Conservation (phyloP, 2,797 vertebrate genomes). For the Sphaeramia orbicularis region DNA sequence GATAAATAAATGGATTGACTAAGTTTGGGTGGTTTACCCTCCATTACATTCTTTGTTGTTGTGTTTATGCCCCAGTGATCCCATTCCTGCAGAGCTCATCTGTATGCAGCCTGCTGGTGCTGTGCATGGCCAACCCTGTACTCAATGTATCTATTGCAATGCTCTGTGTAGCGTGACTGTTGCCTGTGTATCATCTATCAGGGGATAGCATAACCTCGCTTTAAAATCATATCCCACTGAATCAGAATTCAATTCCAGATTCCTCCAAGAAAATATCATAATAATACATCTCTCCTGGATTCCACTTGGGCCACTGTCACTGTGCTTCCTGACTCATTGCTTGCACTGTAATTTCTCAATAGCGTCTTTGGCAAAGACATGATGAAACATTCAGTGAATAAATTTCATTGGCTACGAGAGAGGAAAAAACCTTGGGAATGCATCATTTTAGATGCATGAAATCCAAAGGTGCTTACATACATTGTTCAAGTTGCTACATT, state of each 20-base stretch:
- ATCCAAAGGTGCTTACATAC: conserved; percentile 75
- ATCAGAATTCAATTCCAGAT: conserved; percentile 82
- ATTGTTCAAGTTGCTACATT: conserved; percentile 68
- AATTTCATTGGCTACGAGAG: conserved; percentile 61
- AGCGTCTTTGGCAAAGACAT: conserved; percentile 60
- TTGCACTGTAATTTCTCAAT: conserved; percentile 74
- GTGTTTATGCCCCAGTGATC: conserved; percentile 66
- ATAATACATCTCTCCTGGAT: conserved; percentile 76
- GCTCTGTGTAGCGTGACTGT: conserved; percentile 75
- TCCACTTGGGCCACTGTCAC: conserved; percentile 69
- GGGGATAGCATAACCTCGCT: conserved; percentile 71
- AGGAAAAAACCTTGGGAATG: conserved; percentile 41
- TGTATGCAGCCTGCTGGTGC: conserved; percentile 69
- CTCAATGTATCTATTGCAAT: conserved; percentile 73
- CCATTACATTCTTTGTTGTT: conserved; percentile 61
- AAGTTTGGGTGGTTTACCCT: conserved; percentile 52
- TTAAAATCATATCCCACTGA: conserved; percentile 81
- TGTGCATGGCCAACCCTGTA: conserved; percentile 60
- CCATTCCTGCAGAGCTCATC: conserved; percentile 62
- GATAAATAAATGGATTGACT: conserved; percentile 45
- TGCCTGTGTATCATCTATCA: conserved; percentile 78
- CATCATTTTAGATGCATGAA: conserved; percentile 79
- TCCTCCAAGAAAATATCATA: conserved; percentile 77
- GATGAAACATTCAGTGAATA: conserved; percentile 71
- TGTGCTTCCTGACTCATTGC: conserved; percentile 70